These are phyloP conservation scores for Lithodes maja DNA, from an alignment of 2,888 invertebrate genomes.

Conservation along the genomic window DNA sequence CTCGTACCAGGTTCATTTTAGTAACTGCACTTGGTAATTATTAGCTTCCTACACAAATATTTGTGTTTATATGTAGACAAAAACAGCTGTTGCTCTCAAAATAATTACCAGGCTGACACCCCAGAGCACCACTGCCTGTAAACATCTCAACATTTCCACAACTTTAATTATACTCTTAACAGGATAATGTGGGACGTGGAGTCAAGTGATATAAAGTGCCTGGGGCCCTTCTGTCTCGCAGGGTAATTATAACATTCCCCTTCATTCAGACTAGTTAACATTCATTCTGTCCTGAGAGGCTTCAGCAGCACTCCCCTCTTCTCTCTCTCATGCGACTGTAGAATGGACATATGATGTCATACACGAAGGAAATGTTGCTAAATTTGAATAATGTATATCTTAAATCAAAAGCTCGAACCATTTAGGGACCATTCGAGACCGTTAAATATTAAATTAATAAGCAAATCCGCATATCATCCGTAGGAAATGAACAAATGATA, in stretches of 20 bases:
- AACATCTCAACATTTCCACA: background rate
- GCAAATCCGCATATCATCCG: too few relatives aligned
- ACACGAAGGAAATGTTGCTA: too few relatives aligned
- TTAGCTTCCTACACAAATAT: too few relatives aligned
- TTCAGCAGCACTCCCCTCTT: background rate
- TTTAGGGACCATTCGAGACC: too few relatives aligned
- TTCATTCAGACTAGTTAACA: constrained; percentile 1
- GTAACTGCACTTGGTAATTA: too few relatives aligned
- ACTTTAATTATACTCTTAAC: background rate
- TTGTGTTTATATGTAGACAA: too few relatives aligned
- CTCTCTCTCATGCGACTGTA: background rate
- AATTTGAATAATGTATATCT: too few relatives aligned
- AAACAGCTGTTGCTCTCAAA: background rate
- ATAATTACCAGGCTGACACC: background rate
- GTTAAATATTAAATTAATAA: too few relatives aligned
- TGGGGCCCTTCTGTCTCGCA: background rate
- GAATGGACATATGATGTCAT: too few relatives aligned
- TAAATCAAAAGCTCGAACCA: too few relatives aligned
- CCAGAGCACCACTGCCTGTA: background rate
- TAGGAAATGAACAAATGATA: too few relatives aligned
- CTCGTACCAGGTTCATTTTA: too few relatives aligned
- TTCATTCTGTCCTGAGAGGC: background rate
- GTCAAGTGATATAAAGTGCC: background rate
- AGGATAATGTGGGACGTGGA: background rate
- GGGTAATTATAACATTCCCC: constrained; percentile 14